A percentile compares a stretch with the other conserved stretches of the same genome.
These are phyloP conservation scores for Cyclina sinensis DNA, from an alignment of 1,140 invertebrate genomes.

Conservation along the genomic window DNA sequence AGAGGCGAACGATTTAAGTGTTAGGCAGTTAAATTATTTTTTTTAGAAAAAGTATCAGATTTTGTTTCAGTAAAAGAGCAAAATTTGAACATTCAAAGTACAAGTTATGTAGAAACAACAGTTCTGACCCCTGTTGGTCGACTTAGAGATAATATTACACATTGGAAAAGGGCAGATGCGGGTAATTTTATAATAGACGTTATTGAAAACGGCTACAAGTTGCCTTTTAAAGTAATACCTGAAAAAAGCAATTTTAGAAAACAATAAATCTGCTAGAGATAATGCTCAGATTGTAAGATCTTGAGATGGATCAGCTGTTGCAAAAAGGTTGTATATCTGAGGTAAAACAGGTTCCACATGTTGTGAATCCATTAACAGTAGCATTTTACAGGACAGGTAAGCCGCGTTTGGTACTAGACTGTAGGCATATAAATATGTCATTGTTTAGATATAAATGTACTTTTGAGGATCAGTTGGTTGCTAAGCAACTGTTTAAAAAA, in stretches of 20 bases:
- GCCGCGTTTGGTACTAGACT: background rate
- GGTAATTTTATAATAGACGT: background rate
- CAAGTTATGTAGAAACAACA: background rate
- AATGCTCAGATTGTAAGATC: background rate
- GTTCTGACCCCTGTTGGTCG: conserved; percentile 7
- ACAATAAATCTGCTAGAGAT: background rate
- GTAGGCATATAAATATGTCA: background rate
- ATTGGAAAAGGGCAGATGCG: background rate
- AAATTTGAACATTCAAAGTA: background rate
- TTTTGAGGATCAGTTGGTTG: background rate
- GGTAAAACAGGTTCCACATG: background rate
- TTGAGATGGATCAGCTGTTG: background rate
- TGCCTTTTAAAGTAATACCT: background rate
- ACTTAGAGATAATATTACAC: background rate
- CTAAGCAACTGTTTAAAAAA: background rate
- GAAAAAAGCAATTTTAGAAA: background rate
- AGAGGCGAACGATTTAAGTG: background rate
- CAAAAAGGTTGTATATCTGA: background rate
- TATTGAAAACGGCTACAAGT: background rate
- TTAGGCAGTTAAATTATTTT: conserved; percentile 14
- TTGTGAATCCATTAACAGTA: conserved; percentile 31
- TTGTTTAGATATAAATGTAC: conserved; percentile 20
- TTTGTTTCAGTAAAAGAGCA: background rate
- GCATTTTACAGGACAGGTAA: background rate
- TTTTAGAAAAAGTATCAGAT: background rate